Conservation (phyloP, 2,113 vertebrate genomes). For the Rhinolophus sinicus region DNA sequence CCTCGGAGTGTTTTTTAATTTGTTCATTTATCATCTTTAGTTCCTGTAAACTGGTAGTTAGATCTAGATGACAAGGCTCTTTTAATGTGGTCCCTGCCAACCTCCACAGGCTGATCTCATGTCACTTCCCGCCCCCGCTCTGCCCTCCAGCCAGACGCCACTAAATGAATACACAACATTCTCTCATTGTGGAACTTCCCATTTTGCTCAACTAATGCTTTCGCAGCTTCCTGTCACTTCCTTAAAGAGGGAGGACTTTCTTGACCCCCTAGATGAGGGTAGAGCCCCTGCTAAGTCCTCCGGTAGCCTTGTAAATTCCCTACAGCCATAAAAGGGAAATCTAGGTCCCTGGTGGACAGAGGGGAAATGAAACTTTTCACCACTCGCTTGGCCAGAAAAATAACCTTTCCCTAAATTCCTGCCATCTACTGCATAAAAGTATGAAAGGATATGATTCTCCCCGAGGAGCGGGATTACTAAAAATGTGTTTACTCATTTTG, state of each 20-base stretch:
- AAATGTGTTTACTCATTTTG: neutral
- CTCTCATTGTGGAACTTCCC: slow-evolving; percentile 34
- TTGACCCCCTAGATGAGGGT: neutral
- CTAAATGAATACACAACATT: neutral
- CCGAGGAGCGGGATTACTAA: neutral
- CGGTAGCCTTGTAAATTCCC: neutral
- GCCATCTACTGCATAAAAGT: neutral
- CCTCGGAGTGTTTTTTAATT: neutral
- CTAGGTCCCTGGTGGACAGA: neutral
- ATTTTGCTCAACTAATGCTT: slow-evolving; percentile 29
- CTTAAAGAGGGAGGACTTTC: neutral
- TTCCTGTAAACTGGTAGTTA: neutral
- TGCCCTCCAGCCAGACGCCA: neutral
- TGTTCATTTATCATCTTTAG: neutral
- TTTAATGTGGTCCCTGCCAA: neutral
- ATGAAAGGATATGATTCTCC: neutral
- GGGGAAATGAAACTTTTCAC: neutral
- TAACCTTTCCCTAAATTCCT: neutral
- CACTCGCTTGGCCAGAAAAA: slow-evolving; percentile 25
- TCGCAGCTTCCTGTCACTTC: neutral
- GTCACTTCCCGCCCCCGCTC: neutral
- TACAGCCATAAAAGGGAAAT: neutral
- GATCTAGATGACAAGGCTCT: neutral
- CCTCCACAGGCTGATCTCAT: neutral
- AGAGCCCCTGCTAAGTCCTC: neutral